Evolutionary conservation across 2,113 vertebrate species (phyloP).

Genomic region (Sylvia atricapilla): DNA sequence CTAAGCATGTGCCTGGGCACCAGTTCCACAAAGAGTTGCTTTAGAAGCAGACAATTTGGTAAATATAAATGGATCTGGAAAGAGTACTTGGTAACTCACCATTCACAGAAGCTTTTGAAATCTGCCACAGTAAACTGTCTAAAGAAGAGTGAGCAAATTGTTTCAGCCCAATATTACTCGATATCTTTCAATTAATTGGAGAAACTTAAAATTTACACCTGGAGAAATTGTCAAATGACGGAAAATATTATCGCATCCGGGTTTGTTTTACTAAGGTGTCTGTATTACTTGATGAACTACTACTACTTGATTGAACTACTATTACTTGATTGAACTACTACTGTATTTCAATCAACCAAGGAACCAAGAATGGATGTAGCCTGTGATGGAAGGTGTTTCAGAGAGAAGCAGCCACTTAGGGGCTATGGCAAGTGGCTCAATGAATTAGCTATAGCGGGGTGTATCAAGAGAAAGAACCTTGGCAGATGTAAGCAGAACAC

Average conservation of each 20-base stretch:
- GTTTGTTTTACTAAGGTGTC: not conserved
- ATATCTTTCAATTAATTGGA: not conserved
- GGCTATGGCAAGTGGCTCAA: not conserved
- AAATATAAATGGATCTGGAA: not conserved
- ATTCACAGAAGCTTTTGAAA: not conserved
- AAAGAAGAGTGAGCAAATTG: not conserved
- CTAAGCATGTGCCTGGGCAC: not conserved
- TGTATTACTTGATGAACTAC: not conserved
- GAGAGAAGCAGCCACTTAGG: not conserved
- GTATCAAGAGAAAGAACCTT: not conserved
- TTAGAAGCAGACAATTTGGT: not conserved
- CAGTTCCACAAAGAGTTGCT: not conserved
- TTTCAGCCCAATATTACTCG: not conserved
- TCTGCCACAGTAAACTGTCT: not conserved
- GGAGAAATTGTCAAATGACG: not conserved
- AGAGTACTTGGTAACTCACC: not conserved
- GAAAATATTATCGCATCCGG: not conserved
- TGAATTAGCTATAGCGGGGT: not conserved
- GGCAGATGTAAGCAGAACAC: not conserved
- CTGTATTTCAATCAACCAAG: not conserved
- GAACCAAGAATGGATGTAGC: not conserved
- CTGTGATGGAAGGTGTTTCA: not conserved
- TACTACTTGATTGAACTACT: no score
- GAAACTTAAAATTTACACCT: not conserved
- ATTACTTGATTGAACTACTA: no score